Evolutionary conservation across 53 echinoderm and acorn worm genomes (phyloP).

Genomic region (Echinometra lucunter): DNA sequence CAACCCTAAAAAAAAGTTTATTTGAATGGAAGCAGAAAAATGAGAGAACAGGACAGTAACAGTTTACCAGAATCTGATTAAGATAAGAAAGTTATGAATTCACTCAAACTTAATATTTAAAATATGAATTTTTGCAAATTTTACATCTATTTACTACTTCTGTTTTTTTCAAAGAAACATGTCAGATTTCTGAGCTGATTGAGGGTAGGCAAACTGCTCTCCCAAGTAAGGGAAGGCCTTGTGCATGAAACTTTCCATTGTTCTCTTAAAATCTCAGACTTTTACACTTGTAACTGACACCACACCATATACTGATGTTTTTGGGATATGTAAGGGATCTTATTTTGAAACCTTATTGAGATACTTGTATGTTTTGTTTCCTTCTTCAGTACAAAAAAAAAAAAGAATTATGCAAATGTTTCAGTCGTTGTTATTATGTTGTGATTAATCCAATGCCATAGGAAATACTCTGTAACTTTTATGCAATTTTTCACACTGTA

Average conservation of each 20-base stretch:
- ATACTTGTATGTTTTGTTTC: neutral
- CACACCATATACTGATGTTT: neutral
- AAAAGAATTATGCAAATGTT: neutral
- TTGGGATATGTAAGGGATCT: neutral
- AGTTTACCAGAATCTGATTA: too few species aligned
- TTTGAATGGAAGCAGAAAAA: too few species aligned
- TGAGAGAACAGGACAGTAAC: too few species aligned
- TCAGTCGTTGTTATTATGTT: neutral
- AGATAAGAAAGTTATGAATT: too few species aligned
- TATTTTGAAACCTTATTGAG: neutral
- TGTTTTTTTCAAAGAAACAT: neutral
- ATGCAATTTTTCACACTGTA: slow-evolving; percentile 30
- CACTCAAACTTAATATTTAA: too few species aligned
- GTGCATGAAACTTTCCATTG: neutral
- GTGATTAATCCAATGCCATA: neutral
- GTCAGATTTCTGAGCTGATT: neutral
- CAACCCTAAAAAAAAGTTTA: too few species aligned
- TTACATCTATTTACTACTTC: neutral
- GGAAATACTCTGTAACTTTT: neutral
- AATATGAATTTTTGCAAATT: too few species aligned
- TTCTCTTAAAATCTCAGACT: neutral
- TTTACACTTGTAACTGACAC: neutral
- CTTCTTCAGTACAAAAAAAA: neutral
- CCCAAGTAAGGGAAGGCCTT: neutral
- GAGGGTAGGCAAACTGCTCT: neutral